Evolutionary conservation across 2,888 invertebrate species (phyloP).

Genomic region (Chelonus formosanus): DNA sequence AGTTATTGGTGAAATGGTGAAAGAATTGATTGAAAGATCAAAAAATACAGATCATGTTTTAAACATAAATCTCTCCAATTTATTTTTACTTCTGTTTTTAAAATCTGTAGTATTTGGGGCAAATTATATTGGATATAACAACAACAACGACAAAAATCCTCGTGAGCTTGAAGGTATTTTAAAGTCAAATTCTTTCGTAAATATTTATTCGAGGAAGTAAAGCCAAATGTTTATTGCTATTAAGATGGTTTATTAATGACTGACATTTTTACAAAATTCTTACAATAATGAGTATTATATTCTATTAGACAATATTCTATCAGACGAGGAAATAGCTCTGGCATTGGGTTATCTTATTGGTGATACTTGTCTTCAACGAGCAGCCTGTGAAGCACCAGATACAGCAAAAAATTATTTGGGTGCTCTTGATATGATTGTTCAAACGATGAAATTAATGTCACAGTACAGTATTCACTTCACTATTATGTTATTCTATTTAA

Average conservation of each 20-base stretch:
- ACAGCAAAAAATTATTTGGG: slow-evolving; percentile 79
- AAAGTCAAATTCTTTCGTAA: slow-evolving; percentile 21
- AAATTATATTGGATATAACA: slow-evolving; percentile 73
- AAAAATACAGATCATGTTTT: slow-evolving; percentile 77
- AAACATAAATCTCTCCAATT: slow-evolving; percentile 83
- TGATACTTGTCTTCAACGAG: slow-evolving; percentile 77
- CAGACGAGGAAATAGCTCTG: slow-evolving; percentile 77
- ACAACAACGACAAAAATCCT: slow-evolving; percentile 63
- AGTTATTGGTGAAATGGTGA: slow-evolving; percentile 71
- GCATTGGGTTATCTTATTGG: slow-evolving; percentile 77
- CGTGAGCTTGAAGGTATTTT: slow-evolving; percentile 72
- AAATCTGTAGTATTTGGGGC: slow-evolving; percentile 86
- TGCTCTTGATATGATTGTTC: slow-evolving; percentile 80
- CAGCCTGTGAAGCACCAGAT: slow-evolving; percentile 79
- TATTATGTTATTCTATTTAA: slow-evolving; percentile 3
- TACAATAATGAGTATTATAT: slow-evolving; percentile 25
- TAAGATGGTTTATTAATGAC: too few relatives aligned
- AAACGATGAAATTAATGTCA: slow-evolving; percentile 75
- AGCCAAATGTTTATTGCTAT: too few relatives aligned
- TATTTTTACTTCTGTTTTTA: slow-evolving; percentile 80
- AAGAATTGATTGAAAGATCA: slow-evolving; percentile 75
- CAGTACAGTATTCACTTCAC: slow-evolving; percentile 66
- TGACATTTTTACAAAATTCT: too few relatives aligned
- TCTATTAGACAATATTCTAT: slow-evolving; percentile 52
- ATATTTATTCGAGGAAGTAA: too few relatives aligned